Base-by-base conservation (phyloP, 2,888 invertebrate genomes). In the Gisinianus flammeolus region DNA sequence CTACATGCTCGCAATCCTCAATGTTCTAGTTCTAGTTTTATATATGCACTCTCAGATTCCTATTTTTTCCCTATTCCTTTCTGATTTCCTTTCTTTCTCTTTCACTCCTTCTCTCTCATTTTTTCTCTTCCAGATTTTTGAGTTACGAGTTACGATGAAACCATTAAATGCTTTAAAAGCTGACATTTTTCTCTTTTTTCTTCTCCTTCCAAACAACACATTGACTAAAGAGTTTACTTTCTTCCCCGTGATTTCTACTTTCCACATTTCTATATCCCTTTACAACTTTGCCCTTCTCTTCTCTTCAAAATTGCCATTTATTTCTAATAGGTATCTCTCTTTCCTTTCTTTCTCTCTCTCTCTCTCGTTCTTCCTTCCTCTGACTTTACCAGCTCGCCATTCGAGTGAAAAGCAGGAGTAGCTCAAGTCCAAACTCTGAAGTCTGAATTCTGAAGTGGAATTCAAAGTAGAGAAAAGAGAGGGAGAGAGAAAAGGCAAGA, bases 271-370 rank as follows among this genome's bases (percentile, higher is more conserved):
- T 44, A 44, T 6, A 44, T 44, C 44, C 22, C 54, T 52, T 75
- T 58, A 76, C 76, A 58, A 77, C 77, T 70, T 62, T 77, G 62
- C 77, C 77, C 77, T 77, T 77, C 77, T 77, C 70, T 69, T 70
- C 70, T 64, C 69, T 56, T 35, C 35, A 71, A 70, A 70, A 77
- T 77, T 70, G 77, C 58, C 77, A 77, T 77, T 77, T 71, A 77
- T 77, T 70, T 64, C 70, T 77, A 58, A 70, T 62, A 77, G 69
- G 44, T 77, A 68, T 69, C 77, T 69, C 70, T 62, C 77, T n/a
- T n/a, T n/a, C n/a, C n/a, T n/a, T n/a, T 22, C 75, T 66, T 58
- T 44, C 33, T 22, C 26, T n/a, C 72, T 26, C 30, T 58, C 22
- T n/a, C 33, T 28, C 31, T 12, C 44, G 44, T 16, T 44, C 44